phyloP scores from a whole-genome alignment of 2,113 vertebrate species.

The Aegithalos caudatus region DNA sequence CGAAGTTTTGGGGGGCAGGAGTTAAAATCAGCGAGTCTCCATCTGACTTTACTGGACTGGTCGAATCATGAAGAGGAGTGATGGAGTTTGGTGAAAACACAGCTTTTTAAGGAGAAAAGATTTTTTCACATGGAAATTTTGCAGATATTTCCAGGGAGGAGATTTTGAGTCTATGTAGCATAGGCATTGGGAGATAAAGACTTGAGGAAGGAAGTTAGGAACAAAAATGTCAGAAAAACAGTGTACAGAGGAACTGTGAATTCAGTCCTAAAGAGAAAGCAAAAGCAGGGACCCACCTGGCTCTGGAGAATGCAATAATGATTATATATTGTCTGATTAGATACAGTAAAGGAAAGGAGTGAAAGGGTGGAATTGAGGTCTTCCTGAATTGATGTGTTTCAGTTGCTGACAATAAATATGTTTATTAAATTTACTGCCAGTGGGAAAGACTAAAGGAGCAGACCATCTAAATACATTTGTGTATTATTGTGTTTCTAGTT shows the following conservation, averaged over 20 bases:
- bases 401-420: neutral
- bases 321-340: neutral
- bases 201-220: neutral
- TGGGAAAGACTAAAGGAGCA: neutral
- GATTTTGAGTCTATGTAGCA: neutral
- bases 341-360: neutral
- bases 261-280: neutral
- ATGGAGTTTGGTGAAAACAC: neutral
- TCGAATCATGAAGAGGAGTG: neutral
- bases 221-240: neutral
- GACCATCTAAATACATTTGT: neutral
- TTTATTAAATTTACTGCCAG: neutral
- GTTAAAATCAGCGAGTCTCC: neutral
- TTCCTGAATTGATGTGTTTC: neutral
- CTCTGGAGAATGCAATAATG: neutral
- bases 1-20: neutral
- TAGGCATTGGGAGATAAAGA: neutral
- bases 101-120: neutral
- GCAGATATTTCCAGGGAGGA: neutral
- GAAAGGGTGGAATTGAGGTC: neutral
- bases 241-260: neutral
- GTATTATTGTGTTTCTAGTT: neutral
- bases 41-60: neutral
- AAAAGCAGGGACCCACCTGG: neutral
- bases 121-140: neutral